Evolutionary conservation across 2,888 invertebrate genomes (phyloP).

Genomic region (Chrysotoxum bicinctum): DNA sequence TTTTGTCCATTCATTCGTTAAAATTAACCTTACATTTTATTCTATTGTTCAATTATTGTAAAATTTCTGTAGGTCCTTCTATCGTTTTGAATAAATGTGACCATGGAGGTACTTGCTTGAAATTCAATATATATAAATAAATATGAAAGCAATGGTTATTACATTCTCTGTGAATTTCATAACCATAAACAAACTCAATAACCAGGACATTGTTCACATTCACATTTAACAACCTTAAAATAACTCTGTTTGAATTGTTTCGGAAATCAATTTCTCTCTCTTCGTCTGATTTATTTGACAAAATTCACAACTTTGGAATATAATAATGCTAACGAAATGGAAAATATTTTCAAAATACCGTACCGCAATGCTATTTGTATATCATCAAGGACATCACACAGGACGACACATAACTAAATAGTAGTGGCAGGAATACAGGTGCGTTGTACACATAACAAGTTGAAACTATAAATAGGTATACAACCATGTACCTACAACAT

Average conservation of each 20-base stretch:
- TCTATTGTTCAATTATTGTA: no score
- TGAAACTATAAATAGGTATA: background rate
- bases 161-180: background rate
- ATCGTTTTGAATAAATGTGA: no score
- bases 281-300: constrained; percentile 5
- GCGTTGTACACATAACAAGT: constrained; percentile 61
- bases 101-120: no score
- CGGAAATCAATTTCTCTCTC: background rate
- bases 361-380: constrained; percentile 53
- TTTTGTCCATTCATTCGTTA: no score
- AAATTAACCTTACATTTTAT: no score
- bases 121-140: constrained; percentile 7
- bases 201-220: constrained; percentile 4
- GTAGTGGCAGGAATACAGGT: constrained; percentile 8
- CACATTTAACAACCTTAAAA: background rate
- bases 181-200: background rate
- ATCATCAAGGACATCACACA: constrained; percentile 49
- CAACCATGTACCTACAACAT: no score
- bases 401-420: background rate
- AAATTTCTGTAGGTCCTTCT: no score
- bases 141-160: background rate
- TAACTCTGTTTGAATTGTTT: constrained; percentile 7
- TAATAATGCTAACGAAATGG: constrained; percentile 41
- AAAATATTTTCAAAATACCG: constrained; percentile 35
- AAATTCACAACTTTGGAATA: background rate